Base-by-base conservation (phyloP, 2,797 vertebrate genomes). In the Gorsachius magnificus region DNA sequence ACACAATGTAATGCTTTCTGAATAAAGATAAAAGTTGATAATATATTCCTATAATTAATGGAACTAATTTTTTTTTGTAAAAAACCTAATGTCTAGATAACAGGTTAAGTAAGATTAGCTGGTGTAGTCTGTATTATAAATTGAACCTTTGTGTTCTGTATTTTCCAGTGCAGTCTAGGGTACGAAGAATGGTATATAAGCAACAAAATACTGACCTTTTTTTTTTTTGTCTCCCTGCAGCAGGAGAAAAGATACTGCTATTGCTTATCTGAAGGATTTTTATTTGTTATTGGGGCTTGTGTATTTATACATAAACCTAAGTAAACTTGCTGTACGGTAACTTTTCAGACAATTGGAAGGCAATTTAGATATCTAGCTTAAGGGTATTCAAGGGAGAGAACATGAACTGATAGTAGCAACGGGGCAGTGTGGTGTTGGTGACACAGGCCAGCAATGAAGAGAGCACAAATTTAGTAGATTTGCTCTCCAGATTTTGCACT, bases 391-490 rank as follows among this genome's bases (percentile, higher is more conserved):
- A 53, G 11, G 48, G 57, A 65, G 68, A 74, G 22, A 81, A 65
- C 14, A 14, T 43, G 36, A 58, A 41, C 31, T 25, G 11, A 28
- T 69, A 26, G 19, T n/a, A 51, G 16, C 50, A 54, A 10, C 0
- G 0, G 16, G 35, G 24, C 16, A 18, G 9, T 29, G 16, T 38
- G 11, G 24, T 1, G 0, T 13, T 66, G 11, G 31, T 60, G 65
- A 9, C 16, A 11, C 12, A 46, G 18, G 10, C 33, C 61, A 63
- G 56, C 63, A 74, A 13, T 53, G 38, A 64, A 58, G 29, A 58
- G 24, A 33, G 24, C 46, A 48, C 20, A 50, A 22, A 46, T 11
- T 6, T 22, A 11, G 13, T 36, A 64, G n/a, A 43, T 18, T 9
- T 43, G 38, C 35, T 57, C 2, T 38, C 31, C 9, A 5, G n/a